phyloP scores from a whole-genome alignment of 2,888 invertebrate species.

The Drosophila acutilabella region DNA sequence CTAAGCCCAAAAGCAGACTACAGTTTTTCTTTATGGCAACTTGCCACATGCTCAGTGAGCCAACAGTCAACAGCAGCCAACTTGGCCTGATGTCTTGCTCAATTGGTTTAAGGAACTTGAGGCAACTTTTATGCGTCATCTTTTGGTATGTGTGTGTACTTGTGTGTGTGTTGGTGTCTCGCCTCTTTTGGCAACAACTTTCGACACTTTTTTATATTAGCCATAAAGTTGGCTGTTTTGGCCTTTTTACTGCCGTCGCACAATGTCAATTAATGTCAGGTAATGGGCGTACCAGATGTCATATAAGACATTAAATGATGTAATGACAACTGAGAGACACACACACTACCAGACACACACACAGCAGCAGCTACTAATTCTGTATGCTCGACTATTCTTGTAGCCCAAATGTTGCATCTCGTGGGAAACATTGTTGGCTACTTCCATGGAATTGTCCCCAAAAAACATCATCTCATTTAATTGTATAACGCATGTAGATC shows the following conservation, averaged over 20 bases:
- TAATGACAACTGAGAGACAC: conserved; percentile 37
- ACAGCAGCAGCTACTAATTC: conserved; percentile 19
- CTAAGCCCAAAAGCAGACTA: conserved; percentile 38
- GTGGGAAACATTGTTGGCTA: conserved; percentile 50
- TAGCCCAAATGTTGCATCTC: conserved; percentile 37
- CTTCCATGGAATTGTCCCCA: conserved; percentile 31
- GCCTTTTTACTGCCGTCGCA: conserved; percentile 52
- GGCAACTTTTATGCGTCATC: conserved; percentile 41
- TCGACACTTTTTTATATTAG: conserved; percentile 53
- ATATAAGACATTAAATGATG: conserved; percentile 52
- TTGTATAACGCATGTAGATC: conserved; percentile 36
- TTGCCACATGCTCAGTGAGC: conserved; percentile 27
- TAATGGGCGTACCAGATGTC: conserved; percentile 61
- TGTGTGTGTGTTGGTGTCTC: neutral
- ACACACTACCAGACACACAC: neutral
- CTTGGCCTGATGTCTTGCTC: conserved; percentile 23
- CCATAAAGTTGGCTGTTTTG: conserved; percentile 40
- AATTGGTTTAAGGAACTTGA: conserved; percentile 26
- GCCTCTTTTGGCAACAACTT: conserved; percentile 40
- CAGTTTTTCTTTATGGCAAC: conserved; percentile 36
- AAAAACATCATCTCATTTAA: conserved; percentile 22
- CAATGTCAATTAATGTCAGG: conserved; percentile 63
- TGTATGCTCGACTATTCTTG: neutral
- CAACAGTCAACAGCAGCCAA: no score
- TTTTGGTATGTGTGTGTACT: neutral